Percentiles rank a stretch among this genome's conserved stretches.
Conservation (phyloP, 2,797 vertebrate genomes). For the Pangasius mekongensis region DNA sequence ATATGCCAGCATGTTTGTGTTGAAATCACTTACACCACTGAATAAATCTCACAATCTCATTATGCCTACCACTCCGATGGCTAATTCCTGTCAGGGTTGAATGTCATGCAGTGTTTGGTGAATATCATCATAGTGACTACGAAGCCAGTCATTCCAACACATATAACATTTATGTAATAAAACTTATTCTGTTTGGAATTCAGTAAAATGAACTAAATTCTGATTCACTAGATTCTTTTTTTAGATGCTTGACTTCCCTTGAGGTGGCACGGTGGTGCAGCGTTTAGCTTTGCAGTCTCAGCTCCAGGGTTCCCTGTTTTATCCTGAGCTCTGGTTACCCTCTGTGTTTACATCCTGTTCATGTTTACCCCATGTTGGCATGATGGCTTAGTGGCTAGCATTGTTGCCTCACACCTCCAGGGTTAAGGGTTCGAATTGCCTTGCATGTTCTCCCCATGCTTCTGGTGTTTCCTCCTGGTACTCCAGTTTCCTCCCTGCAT, state of each 20-base stretch:
- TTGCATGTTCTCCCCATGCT: no score
- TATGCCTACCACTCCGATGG: neutral
- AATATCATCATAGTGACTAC: neutral
- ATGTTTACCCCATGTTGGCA: neutral
- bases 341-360: neutral
- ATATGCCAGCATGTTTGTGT: neutral
- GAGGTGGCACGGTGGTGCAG: no score
- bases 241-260: no score
- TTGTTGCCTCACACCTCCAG: no score
- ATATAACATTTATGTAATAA: neutral
- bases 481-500: neutral
- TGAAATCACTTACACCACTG: neutral
- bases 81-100: neutral
- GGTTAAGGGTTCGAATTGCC: no score
- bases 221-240: neutral
- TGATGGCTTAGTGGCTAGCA: no score
- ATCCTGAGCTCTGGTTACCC: neutral
- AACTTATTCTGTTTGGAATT: neutral
- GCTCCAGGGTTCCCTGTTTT: no score
- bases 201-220: neutral
- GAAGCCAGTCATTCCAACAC: neutral
- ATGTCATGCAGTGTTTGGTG: neutral
- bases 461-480: no score
- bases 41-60: neutral
- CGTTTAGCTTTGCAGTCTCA: no score